These are phyloP conservation scores for Tribolium freemani DNA, from an alignment of 2,888 invertebrate species.

Conservation along the genomic window DNA sequence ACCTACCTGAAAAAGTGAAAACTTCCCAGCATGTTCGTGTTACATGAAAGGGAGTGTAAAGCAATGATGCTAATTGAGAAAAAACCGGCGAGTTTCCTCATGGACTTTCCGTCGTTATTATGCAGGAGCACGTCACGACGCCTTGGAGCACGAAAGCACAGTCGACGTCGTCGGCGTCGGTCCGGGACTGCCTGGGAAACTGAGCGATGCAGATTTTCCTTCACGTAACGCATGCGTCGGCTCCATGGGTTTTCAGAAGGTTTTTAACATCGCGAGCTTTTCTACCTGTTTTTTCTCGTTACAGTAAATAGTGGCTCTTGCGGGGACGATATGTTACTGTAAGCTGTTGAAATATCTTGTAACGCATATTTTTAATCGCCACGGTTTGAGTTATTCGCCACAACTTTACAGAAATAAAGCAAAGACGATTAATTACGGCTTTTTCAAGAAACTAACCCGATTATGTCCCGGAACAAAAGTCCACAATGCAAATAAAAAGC, in stretches of 20 bases:
- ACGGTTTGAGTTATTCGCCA: not conserved
- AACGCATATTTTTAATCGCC: not conserved
- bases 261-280: conserved; percentile 32
- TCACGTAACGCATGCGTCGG: conserved; percentile 48
- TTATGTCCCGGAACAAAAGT: not conserved
- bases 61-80: not conserved
- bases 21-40: conserved; percentile 19
- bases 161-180: conserved; percentile 46
- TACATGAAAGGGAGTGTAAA: conserved; percentile 13
- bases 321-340: conserved; percentile 14
- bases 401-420: not conserved
- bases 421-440: not conserved
- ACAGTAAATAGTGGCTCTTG: conserved; percentile 21
- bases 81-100: conserved; percentile 14
- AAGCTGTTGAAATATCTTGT: conserved; percentile 15
- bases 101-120: conserved; percentile 24
- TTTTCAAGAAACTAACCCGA: not conserved
- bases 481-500: conserved; percentile 23
- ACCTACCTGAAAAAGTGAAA: conserved; percentile 35
- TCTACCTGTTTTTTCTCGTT: conserved; percentile 28
- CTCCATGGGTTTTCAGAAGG: conserved; percentile 27
- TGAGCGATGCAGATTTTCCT: conserved; percentile 49
- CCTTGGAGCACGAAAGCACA: conserved; percentile 34
- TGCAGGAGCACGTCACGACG: conserved; percentile 43
- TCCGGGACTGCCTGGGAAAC: conserved; percentile 52